Conservation (phyloP, 2,797 vertebrate species). For the Echiichthys vipera region DNA sequence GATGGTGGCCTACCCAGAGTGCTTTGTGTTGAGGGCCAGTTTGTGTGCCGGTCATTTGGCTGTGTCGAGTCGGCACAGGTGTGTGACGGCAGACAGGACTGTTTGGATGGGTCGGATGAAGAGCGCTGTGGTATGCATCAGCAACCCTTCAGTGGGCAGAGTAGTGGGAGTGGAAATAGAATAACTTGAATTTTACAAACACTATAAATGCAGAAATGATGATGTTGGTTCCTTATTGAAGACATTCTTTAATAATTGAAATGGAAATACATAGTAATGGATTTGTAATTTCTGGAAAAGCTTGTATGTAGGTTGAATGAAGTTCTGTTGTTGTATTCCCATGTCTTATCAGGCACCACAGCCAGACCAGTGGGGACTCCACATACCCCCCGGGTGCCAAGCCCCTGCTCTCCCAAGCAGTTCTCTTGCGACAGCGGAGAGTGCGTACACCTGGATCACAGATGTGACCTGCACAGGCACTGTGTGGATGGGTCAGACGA, state of each 20-base stretch:
- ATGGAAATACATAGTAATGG: no score
- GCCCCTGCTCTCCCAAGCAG: constrained; percentile 86
- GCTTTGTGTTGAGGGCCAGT: constrained; percentile 84
- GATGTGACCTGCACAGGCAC: constrained; percentile 87
- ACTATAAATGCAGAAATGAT: background rate
- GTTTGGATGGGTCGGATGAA: constrained; percentile 89
- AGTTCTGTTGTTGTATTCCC: background rate
- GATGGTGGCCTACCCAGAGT: constrained; percentile 76
- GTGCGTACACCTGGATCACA: constrained; percentile 83
- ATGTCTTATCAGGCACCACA: constrained; percentile 60
- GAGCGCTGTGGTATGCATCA: constrained; percentile 82
- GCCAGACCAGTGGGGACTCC: constrained; percentile 48
- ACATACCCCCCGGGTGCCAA: constrained; percentile 48
- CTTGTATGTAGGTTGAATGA: background rate
- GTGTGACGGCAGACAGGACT: constrained; percentile 86
- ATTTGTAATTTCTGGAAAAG: background rate
- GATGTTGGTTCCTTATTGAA: background rate
- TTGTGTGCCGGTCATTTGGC: constrained; percentile 82
- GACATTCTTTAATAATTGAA: no score
- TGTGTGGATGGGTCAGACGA: constrained; percentile 91
- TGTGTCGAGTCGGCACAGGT: constrained; percentile 83
- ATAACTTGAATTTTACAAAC: background rate
- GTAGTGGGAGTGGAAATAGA: background rate
- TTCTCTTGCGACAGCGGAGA: constrained; percentile 88
- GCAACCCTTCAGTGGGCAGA: background rate